phyloP scores from a whole-genome alignment of 2,888 invertebrate species.

The Hemicrepidius hirtus region DNA sequence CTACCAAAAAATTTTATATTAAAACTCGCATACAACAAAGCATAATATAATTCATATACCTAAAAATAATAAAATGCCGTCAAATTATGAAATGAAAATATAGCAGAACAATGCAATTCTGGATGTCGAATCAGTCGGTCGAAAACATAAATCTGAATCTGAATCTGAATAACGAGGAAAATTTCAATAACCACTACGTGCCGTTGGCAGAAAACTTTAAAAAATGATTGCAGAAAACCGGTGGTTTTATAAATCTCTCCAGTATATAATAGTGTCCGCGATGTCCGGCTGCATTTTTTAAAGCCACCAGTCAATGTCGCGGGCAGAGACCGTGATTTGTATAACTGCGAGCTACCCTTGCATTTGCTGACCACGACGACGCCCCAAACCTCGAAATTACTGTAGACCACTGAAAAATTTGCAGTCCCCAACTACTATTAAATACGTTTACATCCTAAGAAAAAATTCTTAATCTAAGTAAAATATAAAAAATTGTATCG shows the following conservation, averaged over 20 bases:
- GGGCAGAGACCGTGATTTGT: conserved; percentile 67
- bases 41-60: neutral
- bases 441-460: no score
- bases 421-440: neutral
- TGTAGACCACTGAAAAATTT: conserved; percentile 28
- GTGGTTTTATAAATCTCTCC: conserved; percentile 63
- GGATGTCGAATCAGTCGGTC: conserved; percentile 49
- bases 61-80: conserved; percentile 43
- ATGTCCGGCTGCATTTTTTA: conserved; percentile 64
- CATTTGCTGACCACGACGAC: conserved; percentile 63
- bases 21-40: no score
- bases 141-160: conserved; percentile 65
- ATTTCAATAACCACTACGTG: conserved; percentile 67
- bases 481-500: no score
- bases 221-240: conserved; percentile 61
- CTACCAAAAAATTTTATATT: neutral
- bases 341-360: conserved; percentile 67
- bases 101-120: conserved; percentile 49
- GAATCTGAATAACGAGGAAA: conserved; percentile 64
- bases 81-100: conserved; percentile 45
- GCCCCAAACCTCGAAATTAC: conserved; percentile 35
- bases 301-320: conserved; percentile 68
- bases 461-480: no score
- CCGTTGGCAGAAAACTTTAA: conserved; percentile 66
- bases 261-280: conserved; percentile 66